Base-by-base conservation (phyloP, 2,888 invertebrate species). In the Xestia xanthographa region DNA sequence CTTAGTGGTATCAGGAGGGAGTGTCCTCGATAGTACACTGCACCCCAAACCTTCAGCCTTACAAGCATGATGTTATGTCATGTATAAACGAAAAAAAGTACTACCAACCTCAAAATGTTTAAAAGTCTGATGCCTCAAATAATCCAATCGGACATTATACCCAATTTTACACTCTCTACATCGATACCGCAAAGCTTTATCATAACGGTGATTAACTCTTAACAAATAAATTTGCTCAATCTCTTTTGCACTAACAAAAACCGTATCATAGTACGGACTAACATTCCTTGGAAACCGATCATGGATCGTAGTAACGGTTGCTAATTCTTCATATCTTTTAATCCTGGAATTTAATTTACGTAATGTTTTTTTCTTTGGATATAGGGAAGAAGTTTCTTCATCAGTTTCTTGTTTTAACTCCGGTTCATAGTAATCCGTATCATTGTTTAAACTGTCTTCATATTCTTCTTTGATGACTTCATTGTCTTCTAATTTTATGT, bases 61-160 rank as follows among this genome's bases (percentile, higher is more conserved):
- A 48, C 48, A 45, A 14, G 14, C 14, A 48, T 20, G 48, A 48
- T 48, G 48, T 20, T 6, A 48, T 20, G 20, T 48, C 48, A 48
- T 48, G 0, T 48, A 26, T 0, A 38, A n/a, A n/a, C n/a, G 41
- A 26, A 56, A 60, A 70, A n/a, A 62, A 38, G 62, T 9, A 38
- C 17, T 73, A 85, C 86, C 71, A 75, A 94, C 94, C 88, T 89
- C 78, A 34, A 77, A 82, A 82, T 94, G 94, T 56, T 82, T 83
- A 20, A 90, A 84, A 29, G 87, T 90, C 0, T 82, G 82, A 80
- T 94, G 94, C 3, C 91, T 82, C 22, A 84, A 75, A 1, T 88
- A 73, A 75, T 93, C 92, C 1, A 90, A 43, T 0, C 69, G 73
- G 9, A 79, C 81, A 0, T 75, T 85, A 68, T 91, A 93, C 0